phyloP scores from a whole-genome alignment of 2,113 vertebrate species.

The Microcebus lehilahytsara region DNA sequence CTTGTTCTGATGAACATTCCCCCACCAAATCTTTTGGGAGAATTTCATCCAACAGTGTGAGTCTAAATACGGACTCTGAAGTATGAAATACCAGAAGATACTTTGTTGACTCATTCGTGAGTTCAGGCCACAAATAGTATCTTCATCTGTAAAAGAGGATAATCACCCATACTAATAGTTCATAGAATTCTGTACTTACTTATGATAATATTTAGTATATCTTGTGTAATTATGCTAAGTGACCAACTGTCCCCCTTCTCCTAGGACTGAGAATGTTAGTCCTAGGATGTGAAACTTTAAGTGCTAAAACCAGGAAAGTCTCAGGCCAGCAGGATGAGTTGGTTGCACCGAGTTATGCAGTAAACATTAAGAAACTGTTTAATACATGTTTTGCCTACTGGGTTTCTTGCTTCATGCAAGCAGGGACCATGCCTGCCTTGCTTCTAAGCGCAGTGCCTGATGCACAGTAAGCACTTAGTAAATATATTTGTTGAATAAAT shows the following conservation, averaged over 20 bases:
- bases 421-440: not conserved
- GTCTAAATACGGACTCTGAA: not conserved
- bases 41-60: not conserved
- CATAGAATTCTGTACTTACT: not conserved
- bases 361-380: not conserved
- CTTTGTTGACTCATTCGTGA: fast-evolving
- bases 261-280: not conserved
- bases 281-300: fast-evolving
- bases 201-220: not conserved
- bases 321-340: not conserved
- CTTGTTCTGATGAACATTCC: not conserved
- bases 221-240: not conserved
- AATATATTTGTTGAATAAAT: slow-evolving; percentile 6
- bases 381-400: not conserved
- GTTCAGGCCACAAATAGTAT: not conserved
- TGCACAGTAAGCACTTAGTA: not conserved
- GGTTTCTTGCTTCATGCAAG: not conserved
- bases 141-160: not conserved
- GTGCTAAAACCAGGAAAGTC: not conserved
- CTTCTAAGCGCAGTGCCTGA: not conserved
- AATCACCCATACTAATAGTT: not conserved
- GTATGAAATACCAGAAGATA: not conserved
- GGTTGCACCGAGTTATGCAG: not conserved
- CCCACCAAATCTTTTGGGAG: not conserved
- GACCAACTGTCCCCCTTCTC: not conserved